A percentile compares a stretch with the other conserved stretches of the same genome.
These are phyloP conservation scores for Corythucha ciliata DNA, from an alignment of 2,888 invertebrate genomes.

Conservation along the genomic window DNA sequence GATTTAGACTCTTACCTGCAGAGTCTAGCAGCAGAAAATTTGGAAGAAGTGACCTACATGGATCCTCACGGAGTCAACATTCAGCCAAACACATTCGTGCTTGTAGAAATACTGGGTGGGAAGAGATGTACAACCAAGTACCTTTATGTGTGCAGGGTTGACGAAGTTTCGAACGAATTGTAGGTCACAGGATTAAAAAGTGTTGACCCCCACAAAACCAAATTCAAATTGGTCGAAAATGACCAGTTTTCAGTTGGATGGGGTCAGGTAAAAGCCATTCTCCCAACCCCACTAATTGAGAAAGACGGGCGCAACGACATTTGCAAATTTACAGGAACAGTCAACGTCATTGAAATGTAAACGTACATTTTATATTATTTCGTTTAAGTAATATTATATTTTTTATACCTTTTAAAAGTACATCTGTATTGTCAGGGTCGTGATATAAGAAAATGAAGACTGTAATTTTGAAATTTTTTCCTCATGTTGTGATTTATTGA, in stretches of 20 bases:
- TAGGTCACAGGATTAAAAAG: constrained; percentile 8
- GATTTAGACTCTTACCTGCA: too few species aligned
- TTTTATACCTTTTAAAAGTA: too few species aligned
- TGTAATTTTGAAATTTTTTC: too few species aligned
- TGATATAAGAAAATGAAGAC: too few species aligned
- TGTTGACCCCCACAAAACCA: constrained; percentile 9
- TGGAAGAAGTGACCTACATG: too few species aligned
- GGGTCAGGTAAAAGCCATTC: constrained; percentile 16
- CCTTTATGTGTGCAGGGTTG: constrained; percentile 1
- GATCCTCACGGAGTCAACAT: background rate
- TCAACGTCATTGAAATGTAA: too few species aligned
- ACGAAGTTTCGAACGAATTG: constrained; percentile 7
- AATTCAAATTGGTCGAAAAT: constrained; percentile 15
- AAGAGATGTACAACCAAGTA: constrained; percentile 5
- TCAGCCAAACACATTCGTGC: background rate
- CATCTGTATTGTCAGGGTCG: too few species aligned
- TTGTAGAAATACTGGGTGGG: constrained; percentile 6
- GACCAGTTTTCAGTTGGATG: constrained; percentile 13
- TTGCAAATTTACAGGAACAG: background rate
- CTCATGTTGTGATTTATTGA: too few species aligned
- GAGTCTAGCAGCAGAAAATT: too few species aligned
- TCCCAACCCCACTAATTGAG: constrained; percentile 10
- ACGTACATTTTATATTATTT: too few species aligned
- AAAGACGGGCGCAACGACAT: constrained; percentile 10
- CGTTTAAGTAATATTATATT: too few species aligned